These are phyloP conservation scores for Esox niger DNA, from an alignment of 2,113 vertebrate genomes.

Conservation along the genomic window DNA sequence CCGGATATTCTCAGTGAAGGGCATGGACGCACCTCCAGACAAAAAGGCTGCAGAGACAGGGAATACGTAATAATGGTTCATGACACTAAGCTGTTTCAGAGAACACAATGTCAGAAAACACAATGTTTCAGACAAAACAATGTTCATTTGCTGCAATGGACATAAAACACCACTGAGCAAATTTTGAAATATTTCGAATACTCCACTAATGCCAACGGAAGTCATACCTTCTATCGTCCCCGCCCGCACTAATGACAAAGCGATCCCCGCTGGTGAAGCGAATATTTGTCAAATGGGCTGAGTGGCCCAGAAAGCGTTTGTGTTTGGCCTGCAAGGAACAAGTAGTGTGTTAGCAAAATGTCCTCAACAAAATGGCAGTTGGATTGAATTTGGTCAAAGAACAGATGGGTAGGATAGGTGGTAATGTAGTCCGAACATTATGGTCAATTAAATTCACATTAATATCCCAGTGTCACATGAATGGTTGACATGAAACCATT, in stretches of 20 bases:
- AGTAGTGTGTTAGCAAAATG: slow-evolving; percentile 23
- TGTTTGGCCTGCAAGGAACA: slow-evolving; percentile 87
- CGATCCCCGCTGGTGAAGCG: slow-evolving; percentile 92
- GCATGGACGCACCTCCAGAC: slow-evolving; percentile 94
- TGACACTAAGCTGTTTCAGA: not conserved
- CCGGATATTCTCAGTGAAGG: slow-evolving; percentile 78
- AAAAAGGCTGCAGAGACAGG: slow-evolving; percentile 79
- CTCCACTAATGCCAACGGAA: not conserved
- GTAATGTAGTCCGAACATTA: not conserved
- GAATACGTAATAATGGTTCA: not conserved
- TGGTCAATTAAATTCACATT: not conserved
- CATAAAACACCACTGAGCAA: not conserved
- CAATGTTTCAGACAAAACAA: not conserved
- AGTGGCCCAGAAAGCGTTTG: slow-evolving; percentile 95
- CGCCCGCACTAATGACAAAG: slow-evolving; percentile 91
- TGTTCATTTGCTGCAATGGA: not conserved
- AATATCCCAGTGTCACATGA: not conserved
- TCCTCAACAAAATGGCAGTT: not conserved
- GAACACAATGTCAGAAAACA: no score
- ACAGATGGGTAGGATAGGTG: not conserved
- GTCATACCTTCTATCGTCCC: slow-evolving; percentile 91
- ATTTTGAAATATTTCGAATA: not conserved
- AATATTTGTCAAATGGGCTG: slow-evolving; percentile 92
- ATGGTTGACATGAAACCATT: not conserved
- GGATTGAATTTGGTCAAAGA: not conserved